Percentiles rank a stretch among this genome's conserved stretches.
These are phyloP conservation scores for Babyrousa celebensis DNA, from an alignment of 2,797 vertebrate genomes.

Conservation along the genomic window DNA sequence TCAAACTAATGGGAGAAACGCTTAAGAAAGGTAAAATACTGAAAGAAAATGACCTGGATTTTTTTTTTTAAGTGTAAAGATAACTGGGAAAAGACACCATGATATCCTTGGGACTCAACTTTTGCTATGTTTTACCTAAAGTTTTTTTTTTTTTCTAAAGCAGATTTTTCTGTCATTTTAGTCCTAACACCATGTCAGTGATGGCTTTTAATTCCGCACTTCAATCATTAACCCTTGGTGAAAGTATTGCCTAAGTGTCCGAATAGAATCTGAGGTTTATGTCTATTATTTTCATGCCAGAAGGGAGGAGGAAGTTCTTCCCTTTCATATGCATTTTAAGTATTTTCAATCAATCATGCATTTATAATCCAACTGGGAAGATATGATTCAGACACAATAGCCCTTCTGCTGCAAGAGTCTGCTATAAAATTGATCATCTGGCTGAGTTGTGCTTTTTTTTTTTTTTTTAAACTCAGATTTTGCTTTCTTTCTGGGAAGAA, in stretches of 20 bases:
- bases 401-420: conserved; percentile 70
- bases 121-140: not conserved
- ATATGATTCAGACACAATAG: conserved; percentile 77
- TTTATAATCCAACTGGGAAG: conserved; percentile 82
- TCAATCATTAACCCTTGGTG: not conserved
- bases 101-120: not conserved
- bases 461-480: conserved; percentile 51
- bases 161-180: not conserved
- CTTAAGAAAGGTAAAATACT: not conserved
- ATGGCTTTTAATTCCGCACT: conserved; percentile 38
- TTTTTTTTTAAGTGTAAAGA: conserved; percentile 3
- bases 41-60: conserved; percentile 16
- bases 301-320: not conserved
- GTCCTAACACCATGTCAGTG: not conserved
- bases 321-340: conserved; percentile 69
- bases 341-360: conserved; percentile 84
- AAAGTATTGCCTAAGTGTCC: not conserved
- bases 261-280: conserved; percentile 21
- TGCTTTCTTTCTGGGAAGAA: conserved; percentile 79
- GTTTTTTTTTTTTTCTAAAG: not conserved
- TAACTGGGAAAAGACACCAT: not conserved
- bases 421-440: conserved; percentile 83
- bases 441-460: conserved; percentile 71
- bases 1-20: not conserved
- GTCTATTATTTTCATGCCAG: conserved; percentile 64